These are phyloP conservation scores for Melitaea cinxia DNA, from an alignment of 1,140 invertebrate genomes.

Conservation along the genomic window DNA sequence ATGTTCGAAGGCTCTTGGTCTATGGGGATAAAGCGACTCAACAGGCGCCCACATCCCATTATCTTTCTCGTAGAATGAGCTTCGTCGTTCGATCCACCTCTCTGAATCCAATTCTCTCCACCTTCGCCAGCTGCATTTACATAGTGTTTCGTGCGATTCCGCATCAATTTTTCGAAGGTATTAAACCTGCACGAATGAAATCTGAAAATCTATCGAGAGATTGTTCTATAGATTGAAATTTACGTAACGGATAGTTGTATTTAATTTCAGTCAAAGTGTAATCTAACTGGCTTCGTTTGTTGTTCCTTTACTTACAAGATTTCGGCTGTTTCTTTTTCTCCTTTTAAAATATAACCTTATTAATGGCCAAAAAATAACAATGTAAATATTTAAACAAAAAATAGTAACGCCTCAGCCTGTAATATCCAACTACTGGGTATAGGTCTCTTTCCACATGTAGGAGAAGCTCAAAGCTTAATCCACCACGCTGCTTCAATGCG, in stretches of 20 bases:
- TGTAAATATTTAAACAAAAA: too few relatives aligned
- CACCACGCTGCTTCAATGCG: too few relatives aligned
- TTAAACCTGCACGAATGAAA: slow-evolving; percentile 2
- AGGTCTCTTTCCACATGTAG: too few relatives aligned
- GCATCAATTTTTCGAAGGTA: slow-evolving; percentile 11
- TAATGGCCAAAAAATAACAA: too few relatives aligned
- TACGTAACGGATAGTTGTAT: not conserved
- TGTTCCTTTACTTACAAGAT: too few relatives aligned
- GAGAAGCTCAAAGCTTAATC: too few relatives aligned
- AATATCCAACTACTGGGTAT: too few relatives aligned
- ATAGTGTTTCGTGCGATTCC: slow-evolving; percentile 18
- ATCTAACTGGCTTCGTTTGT: not conserved
- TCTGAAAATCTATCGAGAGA: not conserved
- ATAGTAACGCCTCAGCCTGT: too few relatives aligned
- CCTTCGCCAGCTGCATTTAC: slow-evolving; percentile 46
- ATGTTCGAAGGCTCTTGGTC: too few relatives aligned
- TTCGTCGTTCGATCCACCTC: slow-evolving; percentile 50
- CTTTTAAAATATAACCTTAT: too few relatives aligned
- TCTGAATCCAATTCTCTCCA: slow-evolving; percentile 56
- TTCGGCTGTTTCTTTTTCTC: too few relatives aligned
- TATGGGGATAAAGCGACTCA: slow-evolving; percentile 26
- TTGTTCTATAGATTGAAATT: not conserved
- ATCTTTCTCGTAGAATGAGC: slow-evolving; percentile 25
- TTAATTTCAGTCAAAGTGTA: too few relatives aligned
- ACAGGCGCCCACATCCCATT: slow-evolving; percentile 26